Evolutionary conservation across 2,113 vertebrate genomes (phyloP).

Genomic region (Brachypodius melanocephalos): DNA sequence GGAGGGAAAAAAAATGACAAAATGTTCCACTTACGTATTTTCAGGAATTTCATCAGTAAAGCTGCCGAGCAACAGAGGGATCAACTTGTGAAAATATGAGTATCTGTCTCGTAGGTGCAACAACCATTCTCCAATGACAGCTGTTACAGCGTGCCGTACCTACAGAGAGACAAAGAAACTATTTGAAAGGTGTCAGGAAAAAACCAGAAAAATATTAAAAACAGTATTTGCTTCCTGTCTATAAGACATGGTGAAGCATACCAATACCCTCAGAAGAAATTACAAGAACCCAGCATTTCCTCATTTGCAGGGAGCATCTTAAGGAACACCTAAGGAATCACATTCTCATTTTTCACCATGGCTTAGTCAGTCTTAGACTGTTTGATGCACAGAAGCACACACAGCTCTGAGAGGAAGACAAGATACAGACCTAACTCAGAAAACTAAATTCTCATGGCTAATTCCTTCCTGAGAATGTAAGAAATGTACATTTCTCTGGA

Average conservation of each 20-base stretch:
- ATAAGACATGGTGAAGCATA: background rate
- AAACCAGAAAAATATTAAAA: background rate
- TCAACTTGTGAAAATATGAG: slow-evolving; percentile 90
- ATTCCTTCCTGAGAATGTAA: background rate
- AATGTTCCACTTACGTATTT: slow-evolving; percentile 73
- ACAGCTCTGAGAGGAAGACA: background rate
- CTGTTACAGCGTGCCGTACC: slow-evolving; percentile 87
- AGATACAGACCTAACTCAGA: background rate
- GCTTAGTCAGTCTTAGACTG: background rate
- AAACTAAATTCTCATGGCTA: background rate
- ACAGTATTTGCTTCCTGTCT: background rate
- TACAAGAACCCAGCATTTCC: background rate
- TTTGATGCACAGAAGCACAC: background rate
- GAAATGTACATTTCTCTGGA: background rate
- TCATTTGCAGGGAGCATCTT: background rate
- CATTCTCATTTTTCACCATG: background rate
- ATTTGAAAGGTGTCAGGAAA: background rate
- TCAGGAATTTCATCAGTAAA: slow-evolving; percentile 86
- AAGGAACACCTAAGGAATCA: background rate
- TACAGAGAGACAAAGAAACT: background rate
- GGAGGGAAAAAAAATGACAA: fast-evolving
- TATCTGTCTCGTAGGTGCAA: slow-evolving; percentile 87
- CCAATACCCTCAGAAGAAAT: background rate
- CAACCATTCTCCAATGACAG: slow-evolving; percentile 87
- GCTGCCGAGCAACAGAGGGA: slow-evolving; percentile 88